Evolutionary conservation across 2,113 vertebrate species (phyloP).

Genomic region (Ia io): DNA sequence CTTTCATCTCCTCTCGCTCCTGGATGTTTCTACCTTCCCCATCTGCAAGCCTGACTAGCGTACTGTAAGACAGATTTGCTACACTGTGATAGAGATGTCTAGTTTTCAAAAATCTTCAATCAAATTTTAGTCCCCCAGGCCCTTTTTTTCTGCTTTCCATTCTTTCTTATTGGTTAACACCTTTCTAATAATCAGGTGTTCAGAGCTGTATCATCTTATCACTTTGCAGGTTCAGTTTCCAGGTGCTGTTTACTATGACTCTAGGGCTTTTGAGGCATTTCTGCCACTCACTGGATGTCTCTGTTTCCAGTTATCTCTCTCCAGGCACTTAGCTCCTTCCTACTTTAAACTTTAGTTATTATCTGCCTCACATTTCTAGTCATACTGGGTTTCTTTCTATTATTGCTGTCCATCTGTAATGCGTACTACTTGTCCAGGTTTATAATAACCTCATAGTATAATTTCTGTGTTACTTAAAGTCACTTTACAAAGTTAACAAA

Average conservation of each 20-base stretch:
- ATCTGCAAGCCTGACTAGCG: neutral
- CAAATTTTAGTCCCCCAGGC: conserved; percentile 63
- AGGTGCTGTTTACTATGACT: conserved; percentile 68
- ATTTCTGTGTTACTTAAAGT: conserved; percentile 31
- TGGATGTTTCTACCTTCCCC: neutral
- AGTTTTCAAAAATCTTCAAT: conserved; percentile 69
- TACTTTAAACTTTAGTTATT: conserved; percentile 55
- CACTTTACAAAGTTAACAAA: conserved; percentile 23
- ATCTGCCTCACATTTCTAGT: conserved; percentile 26
- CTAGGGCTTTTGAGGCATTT: conserved; percentile 51
- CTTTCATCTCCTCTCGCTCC: conserved; percentile 10
- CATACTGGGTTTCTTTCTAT: neutral
- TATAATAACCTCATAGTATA: neutral
- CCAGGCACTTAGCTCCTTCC: conserved; percentile 52
- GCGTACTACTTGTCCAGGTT: neutral
- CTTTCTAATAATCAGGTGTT: conserved; percentile 69
- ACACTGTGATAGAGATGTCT: conserved; percentile 41
- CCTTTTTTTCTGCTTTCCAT: conserved; percentile 42
- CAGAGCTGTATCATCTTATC: conserved; percentile 66
- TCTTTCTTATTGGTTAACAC: conserved; percentile 70
- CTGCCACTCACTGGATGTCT: conserved; percentile 35
- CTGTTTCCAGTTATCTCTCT: conserved; percentile 63
- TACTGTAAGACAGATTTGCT: conserved; percentile 20
- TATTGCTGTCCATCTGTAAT: neutral
- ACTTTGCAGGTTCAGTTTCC: conserved; percentile 61